Evolutionary conservation across 2,888 invertebrate genomes (phyloP), one percentile per base, ranked within the genome.

Genomic region (Scaptomyza polygonia): DNA sequence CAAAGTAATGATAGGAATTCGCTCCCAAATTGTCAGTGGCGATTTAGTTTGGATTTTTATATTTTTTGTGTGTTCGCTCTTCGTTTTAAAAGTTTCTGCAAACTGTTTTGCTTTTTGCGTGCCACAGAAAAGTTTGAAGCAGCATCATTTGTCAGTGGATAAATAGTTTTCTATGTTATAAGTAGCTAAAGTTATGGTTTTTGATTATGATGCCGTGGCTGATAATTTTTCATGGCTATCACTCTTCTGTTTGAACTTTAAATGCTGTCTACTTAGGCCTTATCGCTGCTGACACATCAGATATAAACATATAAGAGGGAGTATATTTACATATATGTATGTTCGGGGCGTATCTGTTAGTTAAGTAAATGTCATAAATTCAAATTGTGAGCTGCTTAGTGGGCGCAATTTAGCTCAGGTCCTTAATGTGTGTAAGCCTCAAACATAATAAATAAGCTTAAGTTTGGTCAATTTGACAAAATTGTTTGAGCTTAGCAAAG

Each of bases 361-460:
- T 25, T 62, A 67, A 72, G 71, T 55, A 62, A 73, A 55, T 44
- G 80, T 72, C 65, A 81, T 81, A 81, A 81, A 81, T 81, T 81
- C 84, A 86, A 81, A 81, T 81, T 80, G 53, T 72, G 67, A 57
- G 75, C 70, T 64, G 64, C 70, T 72, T 72, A 68, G 45, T 55
- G 51, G 64, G 45, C 55, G 53, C 83, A 85, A 79, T 82, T 82
- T 69, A 72, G 61, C 34, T 59, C 52, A 52, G 73, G 61, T 69
- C 74, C 74, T 81, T 86, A 86, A 83, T 81, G 86, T 86, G 84
- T 83, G 81, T 71, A 77, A 86, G 81, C 86, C 86, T 75, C 84
- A 86, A 81, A 81, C 86, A 76, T 86, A 86, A 85, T 88, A 85
- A 88, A 85, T 79, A 86, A 87, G 88, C 86, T 88, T 88, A 81